Evolutionary conservation across 2,888 invertebrate genomes (phyloP).

Genomic region (Hyalella azteca): DNA sequence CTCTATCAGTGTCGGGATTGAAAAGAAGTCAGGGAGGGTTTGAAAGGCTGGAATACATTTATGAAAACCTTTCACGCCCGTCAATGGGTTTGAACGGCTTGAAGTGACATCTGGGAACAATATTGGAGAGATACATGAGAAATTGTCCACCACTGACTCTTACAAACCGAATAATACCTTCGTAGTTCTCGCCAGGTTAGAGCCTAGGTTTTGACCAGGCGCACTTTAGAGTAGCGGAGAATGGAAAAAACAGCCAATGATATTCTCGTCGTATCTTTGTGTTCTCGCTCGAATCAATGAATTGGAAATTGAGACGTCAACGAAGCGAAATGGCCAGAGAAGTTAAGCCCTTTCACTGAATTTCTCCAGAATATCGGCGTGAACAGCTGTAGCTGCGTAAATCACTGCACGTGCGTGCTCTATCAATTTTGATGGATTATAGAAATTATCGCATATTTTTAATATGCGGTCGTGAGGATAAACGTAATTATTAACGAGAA

Average conservation of each 20-base stretch:
- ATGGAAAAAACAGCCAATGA: background rate
- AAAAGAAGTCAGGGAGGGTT: background rate
- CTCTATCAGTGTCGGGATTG: too few species aligned
- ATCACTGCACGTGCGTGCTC: background rate
- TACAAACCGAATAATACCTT: background rate
- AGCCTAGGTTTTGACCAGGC: background rate
- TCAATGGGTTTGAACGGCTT: background rate
- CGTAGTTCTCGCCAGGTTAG: background rate
- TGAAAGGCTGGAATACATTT: background rate
- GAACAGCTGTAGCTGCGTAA: too few species aligned
- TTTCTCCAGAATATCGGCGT: background rate
- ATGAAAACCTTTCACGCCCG: constrained; percentile 23
- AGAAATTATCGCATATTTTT: too few species aligned
- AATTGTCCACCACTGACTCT: background rate
- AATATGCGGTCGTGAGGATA: too few species aligned
- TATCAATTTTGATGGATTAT: too few species aligned
- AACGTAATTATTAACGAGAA: too few species aligned
- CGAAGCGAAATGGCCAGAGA: background rate
- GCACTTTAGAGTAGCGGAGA: constrained; percentile 4
- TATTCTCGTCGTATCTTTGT: background rate
- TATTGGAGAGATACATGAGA: constrained; percentile 20
- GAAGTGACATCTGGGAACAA: constrained; percentile 21
- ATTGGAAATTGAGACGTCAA: background rate
- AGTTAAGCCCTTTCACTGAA: background rate
- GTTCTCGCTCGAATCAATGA: background rate